Conservation (phyloP, 2,888 invertebrate species). For the Seladonia tumulorum region DNA sequence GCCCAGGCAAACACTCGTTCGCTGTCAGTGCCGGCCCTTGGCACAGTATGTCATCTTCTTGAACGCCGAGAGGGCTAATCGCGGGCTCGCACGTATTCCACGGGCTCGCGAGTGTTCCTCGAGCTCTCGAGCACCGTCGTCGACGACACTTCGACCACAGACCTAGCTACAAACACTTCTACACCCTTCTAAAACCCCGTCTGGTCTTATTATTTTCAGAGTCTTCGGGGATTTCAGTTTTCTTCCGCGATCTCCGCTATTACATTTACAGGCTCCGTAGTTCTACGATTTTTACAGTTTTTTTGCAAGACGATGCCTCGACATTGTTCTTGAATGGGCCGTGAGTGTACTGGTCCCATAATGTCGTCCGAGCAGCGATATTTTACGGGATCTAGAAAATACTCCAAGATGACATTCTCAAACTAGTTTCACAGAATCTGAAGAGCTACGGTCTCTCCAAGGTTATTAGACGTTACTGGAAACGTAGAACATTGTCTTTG, state of each 20-base stretch:
- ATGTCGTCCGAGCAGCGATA: too few species aligned
- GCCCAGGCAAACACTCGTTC: constrained; percentile 79
- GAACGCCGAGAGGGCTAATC: constrained; percentile 71
- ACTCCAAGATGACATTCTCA: too few species aligned
- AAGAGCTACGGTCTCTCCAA: too few species aligned
- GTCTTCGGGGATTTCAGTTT: neutral
- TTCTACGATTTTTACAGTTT: too few species aligned
- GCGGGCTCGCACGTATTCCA: constrained; percentile 46
- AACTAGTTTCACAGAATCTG: too few species aligned
- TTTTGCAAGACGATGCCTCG: too few species aligned
- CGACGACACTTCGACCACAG: neutral
- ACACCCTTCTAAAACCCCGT: neutral
- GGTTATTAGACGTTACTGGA: too few species aligned
- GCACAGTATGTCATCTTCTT: constrained; percentile 62
- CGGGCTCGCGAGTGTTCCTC: neutral
- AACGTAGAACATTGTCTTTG: neutral
- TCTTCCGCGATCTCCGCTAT: neutral
- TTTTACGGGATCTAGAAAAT: too few species aligned
- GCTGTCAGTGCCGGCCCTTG: constrained; percentile 69
- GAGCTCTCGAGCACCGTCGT: neutral
- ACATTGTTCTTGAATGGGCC: too few species aligned
- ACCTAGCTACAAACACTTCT: neutral
- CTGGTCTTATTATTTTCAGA: neutral
- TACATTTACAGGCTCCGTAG: too few species aligned
- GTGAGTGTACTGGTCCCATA: too few species aligned